phyloP scores from a whole-genome alignment of 1,140 invertebrate species.

The Planococcus citri region DNA sequence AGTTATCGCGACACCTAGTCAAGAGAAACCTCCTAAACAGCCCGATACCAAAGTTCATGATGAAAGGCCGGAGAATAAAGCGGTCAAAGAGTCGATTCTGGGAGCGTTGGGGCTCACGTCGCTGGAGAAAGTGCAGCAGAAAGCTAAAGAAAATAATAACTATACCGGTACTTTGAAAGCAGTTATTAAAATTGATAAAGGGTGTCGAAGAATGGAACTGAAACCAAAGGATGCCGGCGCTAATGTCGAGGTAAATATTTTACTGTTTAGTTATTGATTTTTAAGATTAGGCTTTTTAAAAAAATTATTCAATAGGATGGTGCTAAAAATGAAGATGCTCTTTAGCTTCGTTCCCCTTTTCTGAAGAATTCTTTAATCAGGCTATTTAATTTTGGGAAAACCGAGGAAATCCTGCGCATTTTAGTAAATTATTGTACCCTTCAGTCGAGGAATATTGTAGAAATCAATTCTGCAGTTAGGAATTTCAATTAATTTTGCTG shows the following conservation, averaged over 20 bases:
- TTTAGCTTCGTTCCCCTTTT: no score
- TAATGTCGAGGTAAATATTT: not conserved
- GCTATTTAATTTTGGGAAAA: no score
- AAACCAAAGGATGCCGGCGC: slow-evolving; percentile 39
- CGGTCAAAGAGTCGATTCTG: slow-evolving; percentile 47
- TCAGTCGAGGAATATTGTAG: no score
- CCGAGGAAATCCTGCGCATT: no score
- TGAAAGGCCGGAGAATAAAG: slow-evolving; percentile 36
- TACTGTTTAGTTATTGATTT: not conserved
- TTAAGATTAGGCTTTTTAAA: not conserved
- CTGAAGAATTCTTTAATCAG: no score
- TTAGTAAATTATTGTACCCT: no score
- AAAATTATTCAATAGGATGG: no score
- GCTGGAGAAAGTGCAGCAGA: not conserved
- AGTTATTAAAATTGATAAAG: slow-evolving; percentile 54
- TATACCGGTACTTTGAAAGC: slow-evolving; percentile 66
- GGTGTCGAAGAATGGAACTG: slow-evolving; percentile 63
- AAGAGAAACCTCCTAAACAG: not conserved
- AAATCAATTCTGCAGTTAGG: no score
- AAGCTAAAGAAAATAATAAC: slow-evolving; percentile 30
- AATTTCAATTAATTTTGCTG: no score
- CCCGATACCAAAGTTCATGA: not conserved
- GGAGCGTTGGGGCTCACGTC: slow-evolving; percentile 41
- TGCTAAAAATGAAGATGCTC: no score
- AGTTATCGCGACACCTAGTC: no score